Conservation (phyloP, 30 jellyfish, hydroid and myxozoan species). For the Hydractinia symbiolongicarpus region DNA sequence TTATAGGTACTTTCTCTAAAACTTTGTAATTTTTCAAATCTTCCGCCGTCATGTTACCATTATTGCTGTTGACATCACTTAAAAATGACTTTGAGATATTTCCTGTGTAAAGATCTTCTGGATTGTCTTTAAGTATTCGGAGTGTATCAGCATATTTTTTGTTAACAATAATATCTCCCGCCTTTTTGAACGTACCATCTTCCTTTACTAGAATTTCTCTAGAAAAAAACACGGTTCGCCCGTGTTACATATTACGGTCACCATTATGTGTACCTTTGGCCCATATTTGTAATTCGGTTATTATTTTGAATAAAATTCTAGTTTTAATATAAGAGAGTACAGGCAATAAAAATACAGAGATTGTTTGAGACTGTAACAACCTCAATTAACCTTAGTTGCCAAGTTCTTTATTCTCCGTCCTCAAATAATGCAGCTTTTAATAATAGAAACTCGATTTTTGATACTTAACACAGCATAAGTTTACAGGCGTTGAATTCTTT, state of each 20-base stretch:
- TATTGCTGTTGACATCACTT: slow-evolving; percentile 35
- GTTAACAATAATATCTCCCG: slow-evolving; percentile 56
- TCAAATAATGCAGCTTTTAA: too few species aligned
- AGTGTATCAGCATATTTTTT: slow-evolving; percentile 44
- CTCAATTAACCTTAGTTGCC: too few species aligned
- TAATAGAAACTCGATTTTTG: too few species aligned
- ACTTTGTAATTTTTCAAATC: slow-evolving; percentile 52
- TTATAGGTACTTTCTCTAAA: slow-evolving; percentile 37
- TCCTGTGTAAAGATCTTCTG: slow-evolving; percentile 54
- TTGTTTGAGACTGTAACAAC: background rate
- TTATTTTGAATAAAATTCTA: background rate
- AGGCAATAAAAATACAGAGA: background rate
- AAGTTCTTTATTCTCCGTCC: too few species aligned
- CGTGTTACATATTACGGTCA: background rate
- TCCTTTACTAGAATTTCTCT: slow-evolving; percentile 18
- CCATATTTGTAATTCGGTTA: background rate
- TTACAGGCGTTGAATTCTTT: too few species aligned
- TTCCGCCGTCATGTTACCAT: slow-evolving; percentile 51
- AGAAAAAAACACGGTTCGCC: background rate
- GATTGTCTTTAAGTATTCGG: slow-evolving; percentile 39
- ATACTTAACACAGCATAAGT: too few species aligned
- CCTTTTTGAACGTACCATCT: slow-evolving; percentile 27
- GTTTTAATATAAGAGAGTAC: background rate
- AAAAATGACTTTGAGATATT: slow-evolving; percentile 45
- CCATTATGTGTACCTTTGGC: background rate